A percentile compares a stretch with the other conserved stretches of the same genome.
Evolutionary conservation across 2,797 vertebrate species (phyloP).

Genomic region (Artibeus lituratus): DNA sequence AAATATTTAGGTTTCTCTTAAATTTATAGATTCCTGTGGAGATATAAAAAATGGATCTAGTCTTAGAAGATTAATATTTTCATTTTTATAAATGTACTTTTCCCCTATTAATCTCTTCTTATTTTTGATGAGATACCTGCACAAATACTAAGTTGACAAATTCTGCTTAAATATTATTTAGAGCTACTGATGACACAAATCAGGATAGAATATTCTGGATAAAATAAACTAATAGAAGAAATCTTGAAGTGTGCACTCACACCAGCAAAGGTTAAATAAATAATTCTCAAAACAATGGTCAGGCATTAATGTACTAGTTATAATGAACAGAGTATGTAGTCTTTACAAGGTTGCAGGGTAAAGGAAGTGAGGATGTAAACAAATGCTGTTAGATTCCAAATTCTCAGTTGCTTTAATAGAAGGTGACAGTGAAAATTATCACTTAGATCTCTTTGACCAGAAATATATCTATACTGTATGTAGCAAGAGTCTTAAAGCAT

Average conservation of each 20-base stretch:
- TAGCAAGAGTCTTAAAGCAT: neutral
- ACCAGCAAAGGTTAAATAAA: neutral
- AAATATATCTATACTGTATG: neutral
- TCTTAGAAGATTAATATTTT: slow-evolving; percentile 34
- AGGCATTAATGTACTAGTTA: neutral
- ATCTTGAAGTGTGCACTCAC: neutral
- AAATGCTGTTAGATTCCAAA: neutral
- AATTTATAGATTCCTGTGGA: slow-evolving; percentile 39
- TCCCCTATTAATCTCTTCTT: slow-evolving; percentile 10
- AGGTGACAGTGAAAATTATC: neutral
- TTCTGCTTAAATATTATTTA: neutral
- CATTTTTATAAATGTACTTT: neutral
- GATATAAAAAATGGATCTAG: slow-evolving; percentile 37
- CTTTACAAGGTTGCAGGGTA: neutral
- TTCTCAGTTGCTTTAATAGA: neutral
- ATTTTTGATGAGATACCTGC: neutral
- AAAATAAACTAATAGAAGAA: neutral
- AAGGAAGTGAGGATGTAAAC: neutral
- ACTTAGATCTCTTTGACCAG: neutral
- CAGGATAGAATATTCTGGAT: neutral
- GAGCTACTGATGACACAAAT: neutral
- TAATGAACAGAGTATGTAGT: neutral
- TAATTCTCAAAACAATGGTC: neutral
- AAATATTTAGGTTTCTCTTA: slow-evolving; percentile 45
- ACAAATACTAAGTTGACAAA: neutral